Conservation (phyloP, 2,888 invertebrate species). For the Drosophila histrio region DNA sequence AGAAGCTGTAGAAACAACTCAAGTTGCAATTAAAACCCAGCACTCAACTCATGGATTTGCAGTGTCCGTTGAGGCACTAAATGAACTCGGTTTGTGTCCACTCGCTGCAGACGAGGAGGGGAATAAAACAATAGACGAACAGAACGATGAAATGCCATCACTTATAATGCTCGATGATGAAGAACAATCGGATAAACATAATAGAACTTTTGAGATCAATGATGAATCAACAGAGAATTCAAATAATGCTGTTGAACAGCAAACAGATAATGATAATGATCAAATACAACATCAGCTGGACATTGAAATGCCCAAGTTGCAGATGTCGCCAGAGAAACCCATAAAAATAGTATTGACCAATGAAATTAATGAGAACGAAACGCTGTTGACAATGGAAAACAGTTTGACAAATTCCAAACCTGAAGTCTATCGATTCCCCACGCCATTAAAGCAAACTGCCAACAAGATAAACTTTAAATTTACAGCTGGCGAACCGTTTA, state of each 20-base stretch:
- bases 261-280: background rate
- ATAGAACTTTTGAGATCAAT: slow-evolving; percentile 25
- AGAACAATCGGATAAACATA: slow-evolving; percentile 31
- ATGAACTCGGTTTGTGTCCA: slow-evolving; percentile 67
- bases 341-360: slow-evolving; percentile 24
- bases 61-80: slow-evolving; percentile 38
- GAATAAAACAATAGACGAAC: slow-evolving; percentile 10
- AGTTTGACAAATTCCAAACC: background rate
- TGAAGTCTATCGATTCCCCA: slow-evolving; percentile 1
- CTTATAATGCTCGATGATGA: slow-evolving; percentile 59
- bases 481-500: slow-evolving; percentile 14
- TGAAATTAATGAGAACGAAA: slow-evolving; percentile 16
- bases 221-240: background rate
- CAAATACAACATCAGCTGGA: slow-evolving; percentile 1
- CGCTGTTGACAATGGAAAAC: slow-evolving; percentile 3
- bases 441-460: slow-evolving; percentile 40
- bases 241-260: background rate
- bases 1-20: background rate
- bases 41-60: background rate
- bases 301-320: background rate
- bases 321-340: background rate
- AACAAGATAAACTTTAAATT: slow-evolving; percentile 26
- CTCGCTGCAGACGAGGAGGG: slow-evolving; percentile 31
- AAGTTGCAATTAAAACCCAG: too few relatives aligned
- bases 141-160: slow-evolving; percentile 67